Base-by-base conservation (phyloP, 2,888 invertebrate genomes). In the Horisme vitalbata region DNA sequence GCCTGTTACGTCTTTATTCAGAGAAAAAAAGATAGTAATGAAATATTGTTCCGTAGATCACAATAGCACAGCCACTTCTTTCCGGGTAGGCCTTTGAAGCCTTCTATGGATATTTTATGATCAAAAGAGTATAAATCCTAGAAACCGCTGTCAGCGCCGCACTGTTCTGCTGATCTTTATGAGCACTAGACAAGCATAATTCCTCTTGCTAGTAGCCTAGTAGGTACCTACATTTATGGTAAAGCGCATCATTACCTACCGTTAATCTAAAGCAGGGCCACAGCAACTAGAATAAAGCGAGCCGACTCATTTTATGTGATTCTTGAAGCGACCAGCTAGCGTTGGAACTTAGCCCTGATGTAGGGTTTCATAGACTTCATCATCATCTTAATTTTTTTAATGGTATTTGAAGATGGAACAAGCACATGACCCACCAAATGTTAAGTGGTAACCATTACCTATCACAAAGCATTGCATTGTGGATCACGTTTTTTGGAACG, bases 221-320 rank as follows among this genome's bases (percentile, higher is more conserved):
- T n/a, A n/a, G n/a, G n/a, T n/a, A n/a, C n/a, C n/a, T n/a, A 45
- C 39, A 38, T 36, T 45, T 53, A 61, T 44, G 51, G 57, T 61
- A 62, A 52, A 56, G 53, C 58, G 58, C 55, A 59, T 58, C 50
- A 61, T 63, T 65, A 69, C 61, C 59, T 66, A 65, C 75, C 70
- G 72, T 71, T 75, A 69, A 68, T 63, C 61, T 62, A 53, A 61
- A 59, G 55, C 52, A 62, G 63, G 27, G 15, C 28, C 28, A 27
- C 26, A 35, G 14, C n/a, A 7, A 7, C 30, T 20, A 13, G 14
- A 38, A 9, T 12, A 12, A 48, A 10, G 15, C 12, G 12, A 38
- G 24, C 37, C 20, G n/a, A 14, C 33, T 43, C 24, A 43, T 18
- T 47, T 32, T 21, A 37, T 32, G 32, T 20, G 6, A n/a, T 20